Conservation (phyloP, 2,888 invertebrate species). For the Barypeithes pellucidus region DNA sequence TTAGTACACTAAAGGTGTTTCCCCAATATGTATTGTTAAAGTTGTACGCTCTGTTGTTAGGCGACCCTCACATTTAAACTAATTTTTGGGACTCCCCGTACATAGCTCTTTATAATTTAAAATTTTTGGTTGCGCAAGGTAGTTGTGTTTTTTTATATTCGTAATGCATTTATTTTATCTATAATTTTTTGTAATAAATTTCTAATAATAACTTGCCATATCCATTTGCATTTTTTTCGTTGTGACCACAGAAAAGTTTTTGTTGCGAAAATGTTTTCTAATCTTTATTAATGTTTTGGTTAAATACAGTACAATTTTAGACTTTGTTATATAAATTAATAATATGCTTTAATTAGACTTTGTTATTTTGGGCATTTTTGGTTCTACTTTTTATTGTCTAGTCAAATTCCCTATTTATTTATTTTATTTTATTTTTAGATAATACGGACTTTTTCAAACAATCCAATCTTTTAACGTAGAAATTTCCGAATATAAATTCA, state of each 20-base stretch:
- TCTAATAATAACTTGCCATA: slow-evolving; percentile 49
- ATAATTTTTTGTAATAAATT: slow-evolving; percentile 32
- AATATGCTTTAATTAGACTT: slow-evolving; percentile 23
- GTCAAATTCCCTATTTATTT: neutral
- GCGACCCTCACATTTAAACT: neutral
- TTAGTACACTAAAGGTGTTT: no score
- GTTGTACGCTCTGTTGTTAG: neutral
- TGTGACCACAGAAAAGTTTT: slow-evolving; percentile 11
- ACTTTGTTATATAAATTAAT: slow-evolving; percentile 29
- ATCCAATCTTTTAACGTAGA: no score
- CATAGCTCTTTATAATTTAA: slow-evolving; percentile 25
- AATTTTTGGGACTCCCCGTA: slow-evolving; percentile 29
- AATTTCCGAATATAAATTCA: no score
- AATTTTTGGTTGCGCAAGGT: slow-evolving; percentile 23
- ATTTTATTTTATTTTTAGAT: no score
- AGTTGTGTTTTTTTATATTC: slow-evolving; percentile 40
- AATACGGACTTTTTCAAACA: no score
- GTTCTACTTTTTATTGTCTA: neutral
- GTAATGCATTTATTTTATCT: slow-evolving; percentile 46
- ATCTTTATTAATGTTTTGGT: slow-evolving; percentile 31
- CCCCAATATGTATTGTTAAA: neutral
- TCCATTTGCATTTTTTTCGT: slow-evolving; percentile 26
- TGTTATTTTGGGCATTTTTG: slow-evolving; percentile 8
- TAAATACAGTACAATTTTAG: slow-evolving; percentile 26
- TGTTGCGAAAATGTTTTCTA: slow-evolving; percentile 15